phyloP scores from a whole-genome alignment of 2,888 invertebrate species.

The Lysandra bellargus region DNA sequence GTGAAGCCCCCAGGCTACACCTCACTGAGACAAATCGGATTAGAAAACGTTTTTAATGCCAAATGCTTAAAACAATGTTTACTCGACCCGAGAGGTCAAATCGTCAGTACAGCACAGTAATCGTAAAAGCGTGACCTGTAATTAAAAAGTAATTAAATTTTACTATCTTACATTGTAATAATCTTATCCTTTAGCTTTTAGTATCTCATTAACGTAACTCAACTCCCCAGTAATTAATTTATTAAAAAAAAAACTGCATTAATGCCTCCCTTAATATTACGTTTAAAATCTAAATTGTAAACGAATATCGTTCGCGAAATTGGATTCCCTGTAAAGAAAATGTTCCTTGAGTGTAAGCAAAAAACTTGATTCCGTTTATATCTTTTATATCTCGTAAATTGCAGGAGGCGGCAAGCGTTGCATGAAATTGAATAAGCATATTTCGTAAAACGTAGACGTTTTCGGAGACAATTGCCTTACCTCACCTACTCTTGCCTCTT shows the following conservation, averaged over 20 bases:
- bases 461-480: constrained; percentile 81
- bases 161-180: neutral
- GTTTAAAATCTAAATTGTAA: constrained; percentile 44
- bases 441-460: constrained; percentile 81
- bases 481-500: constrained; percentile 78
- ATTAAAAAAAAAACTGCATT: constrained; percentile 9
- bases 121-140: neutral
- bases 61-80: constrained; percentile 51
- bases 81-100: constrained; percentile 28
- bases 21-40: constrained; percentile 77
- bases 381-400: constrained; percentile 81
- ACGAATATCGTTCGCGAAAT: constrained; percentile 54
- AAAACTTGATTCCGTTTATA: constrained; percentile 81
- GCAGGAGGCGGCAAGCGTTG: constrained; percentile 81
- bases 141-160: neutral
- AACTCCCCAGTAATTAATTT: neutral
- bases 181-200: neutral
- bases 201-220: neutral
- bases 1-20: constrained; percentile 72
- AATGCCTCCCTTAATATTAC: constrained; percentile 30
- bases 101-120: neutral
- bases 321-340: constrained; percentile 78
- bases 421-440: constrained; percentile 82
- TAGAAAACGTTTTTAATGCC: constrained; percentile 71
- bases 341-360: constrained; percentile 80